Conservation (phyloP, 2,113 vertebrate genomes). For the Enhydra lutris region DNA sequence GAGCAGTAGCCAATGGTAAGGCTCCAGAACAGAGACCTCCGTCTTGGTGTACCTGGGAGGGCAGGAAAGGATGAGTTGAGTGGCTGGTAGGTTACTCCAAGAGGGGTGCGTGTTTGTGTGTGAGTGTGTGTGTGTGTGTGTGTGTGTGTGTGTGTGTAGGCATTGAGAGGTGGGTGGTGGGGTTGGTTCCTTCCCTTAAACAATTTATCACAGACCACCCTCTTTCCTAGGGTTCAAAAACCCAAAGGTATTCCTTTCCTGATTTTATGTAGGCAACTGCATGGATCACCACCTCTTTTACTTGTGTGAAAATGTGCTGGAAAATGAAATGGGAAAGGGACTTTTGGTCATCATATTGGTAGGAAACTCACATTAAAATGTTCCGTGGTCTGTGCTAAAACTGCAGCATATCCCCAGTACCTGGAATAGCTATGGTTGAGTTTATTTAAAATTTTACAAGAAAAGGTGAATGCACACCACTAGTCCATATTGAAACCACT, state of each 20-base stretch:
- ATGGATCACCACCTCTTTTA: background rate
- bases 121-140: too few species aligned
- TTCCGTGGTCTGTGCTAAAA: background rate
- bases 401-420: background rate
- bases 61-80: background rate
- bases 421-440: background rate
- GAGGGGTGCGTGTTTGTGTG: too few species aligned
- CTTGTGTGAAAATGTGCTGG: background rate
- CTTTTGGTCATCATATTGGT: background rate
- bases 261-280: background rate
- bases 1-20: background rate
- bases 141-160: background rate
- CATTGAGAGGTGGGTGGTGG: background rate
- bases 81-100: background rate
- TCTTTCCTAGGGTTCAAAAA: background rate
- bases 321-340: background rate
- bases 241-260: background rate
- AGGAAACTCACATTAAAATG: background rate
- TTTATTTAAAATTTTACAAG: slow-evolving; percentile 29
- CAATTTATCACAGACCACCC: background rate
- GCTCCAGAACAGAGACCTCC: background rate
- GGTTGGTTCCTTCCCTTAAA: background rate
- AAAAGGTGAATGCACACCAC: background rate
- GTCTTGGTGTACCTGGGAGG: background rate
- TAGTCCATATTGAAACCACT: background rate